Evolutionary conservation across 2,113 vertebrate species (phyloP), one percentile per base, ranked within the genome.

Genomic region (Ophthalmolycus amberensis): DNA sequence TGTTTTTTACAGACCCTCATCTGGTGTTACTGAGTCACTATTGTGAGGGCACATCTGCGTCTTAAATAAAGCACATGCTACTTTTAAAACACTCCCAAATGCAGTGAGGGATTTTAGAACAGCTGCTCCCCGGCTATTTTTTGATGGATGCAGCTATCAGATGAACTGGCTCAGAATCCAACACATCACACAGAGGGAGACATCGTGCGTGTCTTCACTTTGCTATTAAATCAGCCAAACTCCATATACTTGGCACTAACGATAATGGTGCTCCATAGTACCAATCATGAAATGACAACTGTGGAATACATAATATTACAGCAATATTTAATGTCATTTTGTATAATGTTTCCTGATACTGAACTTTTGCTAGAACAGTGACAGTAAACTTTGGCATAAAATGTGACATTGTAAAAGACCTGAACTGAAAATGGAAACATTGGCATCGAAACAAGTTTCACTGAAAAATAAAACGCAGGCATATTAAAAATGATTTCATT

Each of bases 21-120:
- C 38, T 22, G 22, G 14, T 27, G 34, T n/a, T 54, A 40, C 60
- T 67, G 63, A 44, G 50, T 67, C 64, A 80, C 42, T 52, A 58
- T 25, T 73, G 15, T 56, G 69, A 72, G 29, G 15, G 34, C 27
- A 37, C 50, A 32, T 25, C 48, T 25, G 10, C 9, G 3, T 62
- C 59, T 67, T 37, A 32, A 60, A 60, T 60, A 69, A 22, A 50
- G 29, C 50, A 37, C 38, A 59, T 50, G 48, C 34, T 85, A 82
- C 54, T 59, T 85, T 82, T 77, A 71, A 76, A 79, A 79, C 48
- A 77, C 79, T 68, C 82, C 79, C 44, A 85, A 79, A 68, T 75
- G 38, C 40, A 75, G 56, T 34, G 75, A 86, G n/a, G 38, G 44
- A 73, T 79, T 84, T 56, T 16, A 46, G 80, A 70, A 58, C 29